A percentile compares a stretch with the other conserved stretches of the same genome.
These are phyloP conservation scores for Gallinago paraguaiae DNA, from an alignment of 2,113 vertebrate genomes.

Conservation along the genomic window DNA sequence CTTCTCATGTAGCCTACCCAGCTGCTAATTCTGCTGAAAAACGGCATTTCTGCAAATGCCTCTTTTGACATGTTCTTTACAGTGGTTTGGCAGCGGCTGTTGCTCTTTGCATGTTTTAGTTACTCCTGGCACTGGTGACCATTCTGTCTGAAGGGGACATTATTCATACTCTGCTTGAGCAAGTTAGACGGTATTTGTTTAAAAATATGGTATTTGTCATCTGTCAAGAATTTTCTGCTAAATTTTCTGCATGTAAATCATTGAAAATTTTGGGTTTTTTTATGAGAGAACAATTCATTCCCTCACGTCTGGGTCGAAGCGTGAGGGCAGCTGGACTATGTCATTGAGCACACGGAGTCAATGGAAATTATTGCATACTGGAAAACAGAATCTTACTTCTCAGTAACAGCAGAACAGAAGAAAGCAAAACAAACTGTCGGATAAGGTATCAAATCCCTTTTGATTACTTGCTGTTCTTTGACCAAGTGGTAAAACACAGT, in stretches of 20 bases:
- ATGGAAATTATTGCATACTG: neutral
- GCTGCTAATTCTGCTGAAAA: neutral
- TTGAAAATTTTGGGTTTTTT: neutral
- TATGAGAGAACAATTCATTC: neutral
- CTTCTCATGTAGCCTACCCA: neutral
- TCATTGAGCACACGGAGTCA: neutral
- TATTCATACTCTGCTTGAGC: neutral
- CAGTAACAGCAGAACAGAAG: rapidly evolving
- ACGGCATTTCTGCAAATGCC: neutral
- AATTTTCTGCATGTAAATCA: neutral
- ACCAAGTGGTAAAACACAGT: neutral
- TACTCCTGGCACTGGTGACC: neutral
- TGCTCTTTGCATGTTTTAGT: neutral
- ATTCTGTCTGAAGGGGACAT: neutral
- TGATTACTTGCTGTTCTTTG: no score
- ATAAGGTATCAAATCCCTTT: neutral
- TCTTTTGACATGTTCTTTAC: neutral
- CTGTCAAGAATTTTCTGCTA: neutral
- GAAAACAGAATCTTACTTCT: neutral
- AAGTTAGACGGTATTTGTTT: neutral
- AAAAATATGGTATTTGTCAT: neutral
- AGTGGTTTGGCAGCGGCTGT: neutral
- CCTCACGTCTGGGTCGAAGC: neutral
- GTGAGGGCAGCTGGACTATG: neutral
- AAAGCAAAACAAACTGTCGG: neutral